Conservation (phyloP, 1,140 invertebrate species). For the Lerema accius region DNA sequence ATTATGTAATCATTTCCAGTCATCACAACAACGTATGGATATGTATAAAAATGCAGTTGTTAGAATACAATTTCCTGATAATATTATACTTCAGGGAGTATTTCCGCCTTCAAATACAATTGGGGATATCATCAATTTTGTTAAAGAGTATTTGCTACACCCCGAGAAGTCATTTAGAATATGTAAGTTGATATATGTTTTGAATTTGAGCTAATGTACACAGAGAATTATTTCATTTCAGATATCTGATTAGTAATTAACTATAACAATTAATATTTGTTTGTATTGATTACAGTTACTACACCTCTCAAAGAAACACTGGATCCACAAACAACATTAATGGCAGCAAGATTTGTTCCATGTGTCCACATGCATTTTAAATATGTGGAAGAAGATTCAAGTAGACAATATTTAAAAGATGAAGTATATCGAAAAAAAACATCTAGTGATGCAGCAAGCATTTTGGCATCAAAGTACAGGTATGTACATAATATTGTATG, state of each 20-base stretch:
- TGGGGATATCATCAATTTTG: conserved; percentile 86
- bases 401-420: conserved; percentile 57
- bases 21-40: conserved; percentile 83
- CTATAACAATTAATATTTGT: no score
- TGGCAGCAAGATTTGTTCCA: conserved; percentile 89
- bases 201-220: no score
- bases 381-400: conserved; percentile 56
- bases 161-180: conserved; percentile 86
- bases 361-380: conserved; percentile 89
- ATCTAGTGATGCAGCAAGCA: conserved; percentile 66
- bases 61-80: conserved; percentile 91
- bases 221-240: no score
- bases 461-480: conserved; percentile 76
- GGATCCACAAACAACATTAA: conserved; percentile 81
- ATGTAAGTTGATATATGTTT: no score
- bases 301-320: conserved; percentile 89
- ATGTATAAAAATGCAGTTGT: conserved; percentile 89
- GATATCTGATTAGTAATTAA: no score
- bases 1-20: conserved; percentile 49
- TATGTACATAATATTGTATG: no score
- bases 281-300: conserved; percentile 84
- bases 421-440: conserved; percentile 67
- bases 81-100: conserved; percentile 90
- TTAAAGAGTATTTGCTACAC: conserved; percentile 86
- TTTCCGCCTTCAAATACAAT: conserved; percentile 89